Conservation (phyloP, 1,140 invertebrate species). For the Drosophila prosaltans region DNA sequence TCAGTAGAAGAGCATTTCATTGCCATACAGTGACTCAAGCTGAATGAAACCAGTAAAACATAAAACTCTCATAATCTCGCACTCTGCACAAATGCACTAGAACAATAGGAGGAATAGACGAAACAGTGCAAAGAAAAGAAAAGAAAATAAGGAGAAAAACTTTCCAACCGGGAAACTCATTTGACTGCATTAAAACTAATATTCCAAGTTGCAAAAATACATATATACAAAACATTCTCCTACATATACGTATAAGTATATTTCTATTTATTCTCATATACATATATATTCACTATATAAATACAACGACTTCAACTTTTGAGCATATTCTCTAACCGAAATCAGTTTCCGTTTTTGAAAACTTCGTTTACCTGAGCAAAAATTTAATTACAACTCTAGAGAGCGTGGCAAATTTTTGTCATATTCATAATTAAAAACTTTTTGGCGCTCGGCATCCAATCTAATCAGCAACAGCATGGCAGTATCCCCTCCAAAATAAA, state of each 20-base stretch:
- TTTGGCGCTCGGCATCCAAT: constrained; percentile 59
- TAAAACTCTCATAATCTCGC: constrained; percentile 67
- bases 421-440: constrained; percentile 72
- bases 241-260: too few species aligned
- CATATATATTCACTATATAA: neutral
- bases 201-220: constrained; percentile 47
- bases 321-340: constrained; percentile 26
- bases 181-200: constrained; percentile 75
- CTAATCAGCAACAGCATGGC: constrained; percentile 52
- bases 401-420: constrained; percentile 53
- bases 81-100: constrained; percentile 53
- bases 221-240: neutral
- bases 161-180: constrained; percentile 65
- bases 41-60: constrained; percentile 37
- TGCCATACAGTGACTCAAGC: constrained; percentile 43
- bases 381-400: constrained; percentile 64
- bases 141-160: constrained; percentile 34
- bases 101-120: neutral
- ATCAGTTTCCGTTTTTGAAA: constrained; percentile 18
- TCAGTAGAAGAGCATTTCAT: constrained; percentile 73
- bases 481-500: constrained; percentile 17
- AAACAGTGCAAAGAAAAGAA: neutral
- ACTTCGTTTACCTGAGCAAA: constrained; percentile 53
- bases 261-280: neutral
- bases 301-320: constrained; percentile 31